Evolutionary conservation across 2,888 invertebrate genomes (phyloP), one percentile per base, ranked within the genome.

Genomic region (Drymonia ruficornis): DNA sequence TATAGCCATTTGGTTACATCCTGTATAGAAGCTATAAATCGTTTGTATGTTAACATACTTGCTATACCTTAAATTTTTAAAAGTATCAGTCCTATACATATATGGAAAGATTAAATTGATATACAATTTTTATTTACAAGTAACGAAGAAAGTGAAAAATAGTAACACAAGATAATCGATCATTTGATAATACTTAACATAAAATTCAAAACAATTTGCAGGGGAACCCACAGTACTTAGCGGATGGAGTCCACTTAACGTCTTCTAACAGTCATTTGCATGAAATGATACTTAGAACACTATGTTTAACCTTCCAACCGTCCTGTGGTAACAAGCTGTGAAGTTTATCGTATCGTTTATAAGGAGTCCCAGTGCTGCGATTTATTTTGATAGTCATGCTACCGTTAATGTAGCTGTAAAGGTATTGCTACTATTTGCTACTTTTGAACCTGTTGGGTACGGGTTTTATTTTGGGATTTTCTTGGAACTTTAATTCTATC

Each of bases 191-290:
- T 13, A 38, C 7, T 38, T n/a, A 38, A 13, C 38, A 38, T 38
- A 15, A n/a, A n/a, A 15, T 38, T 38, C 69, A 70, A 74, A 76
- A 69, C 74, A 61, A 72, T 80, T 80, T 74, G 67, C 66, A 67
- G 66, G 62, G 71, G 63, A 78, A 77, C 72, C 65, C 61, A 55
- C 66, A 61, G 63, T 65, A 74, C 60, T 80, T 74, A 59, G 42
- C 60, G 59, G 59, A 65, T 64, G 50, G 74, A 74, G 70, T 72
- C 74, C 59, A 61, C 60, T 76, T 72, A 64, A 75, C 65, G 60
- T 69, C 67, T 78, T 78, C 81, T 73, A 79, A 76, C 69, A 68
- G 61, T 72, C 56, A 74, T 81, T 78, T 79, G 70, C 65, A 61
- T 63, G 48, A 63, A 70, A 67, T 69, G 61, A 71, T 66, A 58